A percentile compares a stretch with the other conserved stretches of the same genome.
These are phyloP conservation scores for Lacerta viridis DNA, from an alignment of 2,797 vertebrate genomes.

Conservation along the genomic window DNA sequence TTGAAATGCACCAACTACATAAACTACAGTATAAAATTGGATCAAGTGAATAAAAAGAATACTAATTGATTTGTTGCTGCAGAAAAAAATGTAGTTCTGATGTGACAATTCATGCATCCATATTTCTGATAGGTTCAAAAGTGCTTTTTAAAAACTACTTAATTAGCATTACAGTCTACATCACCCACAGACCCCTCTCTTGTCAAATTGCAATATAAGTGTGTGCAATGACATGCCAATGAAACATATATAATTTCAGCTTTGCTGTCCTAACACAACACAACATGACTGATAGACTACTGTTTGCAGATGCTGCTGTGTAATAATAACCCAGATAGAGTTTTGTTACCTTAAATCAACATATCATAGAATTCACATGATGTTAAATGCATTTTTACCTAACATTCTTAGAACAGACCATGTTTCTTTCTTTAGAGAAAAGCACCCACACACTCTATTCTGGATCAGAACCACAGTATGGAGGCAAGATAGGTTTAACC, in stretches of 20 bases:
- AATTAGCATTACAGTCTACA: slow-evolving; percentile 73
- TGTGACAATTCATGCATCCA: slow-evolving; percentile 74
- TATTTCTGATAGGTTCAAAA: slow-evolving; percentile 55
- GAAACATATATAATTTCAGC: slow-evolving; percentile 76
- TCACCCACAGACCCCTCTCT: slow-evolving; percentile 71
- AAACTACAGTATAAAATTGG: slow-evolving; percentile 68
- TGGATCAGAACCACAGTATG: background rate
- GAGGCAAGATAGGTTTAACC: background rate
- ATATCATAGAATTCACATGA: slow-evolving; percentile 67
- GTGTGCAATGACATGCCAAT: slow-evolving; percentile 66
- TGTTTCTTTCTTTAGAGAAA: too few species aligned
- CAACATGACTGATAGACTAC: slow-evolving; percentile 59
- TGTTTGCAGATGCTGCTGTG: slow-evolving; percentile 55
- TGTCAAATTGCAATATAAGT: slow-evolving; percentile 62
- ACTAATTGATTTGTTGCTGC: slow-evolving; percentile 54
- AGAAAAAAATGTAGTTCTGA: slow-evolving; percentile 63
- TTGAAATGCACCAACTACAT: slow-evolving; percentile 74
- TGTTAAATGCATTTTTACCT: background rate
- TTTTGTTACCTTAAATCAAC: slow-evolving; percentile 68
- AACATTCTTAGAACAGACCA: background rate
- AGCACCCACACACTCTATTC: background rate
- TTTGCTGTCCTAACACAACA: slow-evolving; percentile 61
- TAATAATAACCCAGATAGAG: slow-evolving; percentile 51
- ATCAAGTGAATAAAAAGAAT: slow-evolving; percentile 71
- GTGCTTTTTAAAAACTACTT: slow-evolving; percentile 62